Base-by-base conservation (phyloP, 2,888 invertebrate genomes). In the Tanytarsus gracilentus region DNA sequence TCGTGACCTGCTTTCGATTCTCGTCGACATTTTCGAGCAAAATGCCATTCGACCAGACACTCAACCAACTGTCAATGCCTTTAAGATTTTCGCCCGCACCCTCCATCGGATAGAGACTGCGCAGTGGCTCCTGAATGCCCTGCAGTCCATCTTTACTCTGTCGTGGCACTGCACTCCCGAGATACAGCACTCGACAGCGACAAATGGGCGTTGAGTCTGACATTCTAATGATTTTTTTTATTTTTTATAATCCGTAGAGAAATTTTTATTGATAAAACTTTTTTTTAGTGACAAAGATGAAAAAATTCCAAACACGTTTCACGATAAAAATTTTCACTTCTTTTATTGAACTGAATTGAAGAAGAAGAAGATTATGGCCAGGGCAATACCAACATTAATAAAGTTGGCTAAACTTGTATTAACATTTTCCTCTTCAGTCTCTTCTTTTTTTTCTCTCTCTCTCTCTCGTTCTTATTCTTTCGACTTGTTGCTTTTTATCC, bases 71-170 rank as follows among this genome's bases (percentile, higher is more conserved):
- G 76, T 94, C 92, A 69, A 95, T 90, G 68, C 98, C 91, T 70
- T 89, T 82, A 16, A 44, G 21, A 65, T 90, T 86, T 7, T 88
- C 84, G 63, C 88, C 80, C 62, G 91, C 88, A 63, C 94, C 93
- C 75, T 93, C 92, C 65, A 94, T 92, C 62, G 97, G 95, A 75
- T 99, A 99, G 62, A 97, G 77, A 69, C 96, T 97, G 66, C 91
- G 84, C 67, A 99, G 76, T 2, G 98, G 98, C 72, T 98, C 96
- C 77, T 99, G 98, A 65, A 97, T 92, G 61, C 94, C 95, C 70
- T 97, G 91, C 52, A 99, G 79, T 55, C 98, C 98, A 70, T 99
- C 97, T 74, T 98, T 97, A 71, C 95, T 95, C 72, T 95, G 91
- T 70, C 96, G 93, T 27, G 98, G 94, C 68, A 97, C 96, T 23